Base-by-base conservation (phyloP, 2,797 vertebrate genomes). In the Tauraco hartlaubi region DNA sequence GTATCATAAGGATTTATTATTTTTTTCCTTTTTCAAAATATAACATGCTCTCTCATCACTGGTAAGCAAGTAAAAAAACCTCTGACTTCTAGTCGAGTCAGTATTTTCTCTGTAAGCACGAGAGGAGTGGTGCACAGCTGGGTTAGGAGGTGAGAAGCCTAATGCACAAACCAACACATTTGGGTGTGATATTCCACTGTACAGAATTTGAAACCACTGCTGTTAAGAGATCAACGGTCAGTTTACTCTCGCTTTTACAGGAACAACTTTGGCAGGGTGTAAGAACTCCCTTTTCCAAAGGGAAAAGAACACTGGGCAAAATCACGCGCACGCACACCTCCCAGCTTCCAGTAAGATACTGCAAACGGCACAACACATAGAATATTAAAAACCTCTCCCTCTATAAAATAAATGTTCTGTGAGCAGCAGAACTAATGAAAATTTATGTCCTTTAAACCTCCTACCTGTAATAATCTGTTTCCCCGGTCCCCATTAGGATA, bases 181-280 rank as follows among this genome's bases (percentile, higher is more conserved):
- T 85, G 78, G 39, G 85, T 68, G 85, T 21, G 66, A 72, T 55
- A 94, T 94, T 71, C 35, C 72, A 91, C 73, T 91, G 85, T 37
- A 54, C 25, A 68, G 56, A 78, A 96, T 59, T 81, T 69, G 33
- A 94, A 90, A 73, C 46, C 31, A 94, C 9, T 15, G 7, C 79
- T 88, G 67, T 94, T 94, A 94, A 77, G 75, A 62, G 83, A 95
- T 51, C 55, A 68, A 54, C 2, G 10, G 56, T 39, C 56, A 80
- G 15, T 64, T 75, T 18, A 29, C 48, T 72, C 17, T 75, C 59
- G 49, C 29, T 85, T 89, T 85, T 72, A 78, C 23, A 90, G 19
- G 35, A 83, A 81, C 73, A 79, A n/a, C 6, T 35, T 69, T n/a
- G 54, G 61, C 79, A 85, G 25, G 10, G 15, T 35, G 23, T 31